These are phyloP conservation scores for Excalfactoria chinensis DNA, from an alignment of 2,113 vertebrate genomes.

Conservation along the genomic window DNA sequence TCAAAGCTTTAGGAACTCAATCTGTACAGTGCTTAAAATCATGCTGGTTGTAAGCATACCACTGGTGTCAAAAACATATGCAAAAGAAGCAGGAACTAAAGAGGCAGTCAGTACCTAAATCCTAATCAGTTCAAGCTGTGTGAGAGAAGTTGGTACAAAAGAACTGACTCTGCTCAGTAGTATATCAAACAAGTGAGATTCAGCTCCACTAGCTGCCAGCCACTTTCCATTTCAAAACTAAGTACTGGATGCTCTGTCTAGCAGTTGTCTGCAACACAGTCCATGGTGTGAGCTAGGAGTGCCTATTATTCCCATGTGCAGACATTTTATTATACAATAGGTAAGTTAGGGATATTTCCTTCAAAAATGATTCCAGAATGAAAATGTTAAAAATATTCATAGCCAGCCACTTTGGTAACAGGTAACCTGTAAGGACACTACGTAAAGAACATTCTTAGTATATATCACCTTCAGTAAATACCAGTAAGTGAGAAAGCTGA, in stretches of 20 bases:
- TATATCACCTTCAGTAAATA: not conserved
- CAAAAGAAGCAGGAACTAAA: not conserved
- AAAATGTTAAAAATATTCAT: not conserved
- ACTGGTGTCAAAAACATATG: not conserved
- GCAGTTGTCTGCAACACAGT: not conserved
- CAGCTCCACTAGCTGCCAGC: not conserved
- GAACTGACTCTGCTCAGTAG: not conserved
- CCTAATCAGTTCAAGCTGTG: not conserved
- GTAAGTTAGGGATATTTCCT: not conserved
- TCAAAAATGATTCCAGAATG: not conserved
- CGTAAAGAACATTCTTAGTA: not conserved
- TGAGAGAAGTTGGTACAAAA: not conserved
- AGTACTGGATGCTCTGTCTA: not conserved
- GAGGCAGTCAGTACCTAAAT: not conserved
- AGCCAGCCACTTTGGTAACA: not conserved
- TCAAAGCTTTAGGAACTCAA: not conserved
- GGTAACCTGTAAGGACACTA: not conserved
- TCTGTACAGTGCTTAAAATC: not conserved
- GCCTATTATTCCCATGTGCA: not conserved
- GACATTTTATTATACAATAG: not conserved
- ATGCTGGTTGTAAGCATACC: not conserved
- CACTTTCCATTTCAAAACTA: not conserved
- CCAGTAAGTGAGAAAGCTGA: not conserved
- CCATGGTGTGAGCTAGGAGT: not conserved
- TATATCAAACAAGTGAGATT: not conserved